Evolutionary conservation across 2,888 invertebrate species (phyloP).

Genomic region (Mongoloraphidia duomilia): DNA sequence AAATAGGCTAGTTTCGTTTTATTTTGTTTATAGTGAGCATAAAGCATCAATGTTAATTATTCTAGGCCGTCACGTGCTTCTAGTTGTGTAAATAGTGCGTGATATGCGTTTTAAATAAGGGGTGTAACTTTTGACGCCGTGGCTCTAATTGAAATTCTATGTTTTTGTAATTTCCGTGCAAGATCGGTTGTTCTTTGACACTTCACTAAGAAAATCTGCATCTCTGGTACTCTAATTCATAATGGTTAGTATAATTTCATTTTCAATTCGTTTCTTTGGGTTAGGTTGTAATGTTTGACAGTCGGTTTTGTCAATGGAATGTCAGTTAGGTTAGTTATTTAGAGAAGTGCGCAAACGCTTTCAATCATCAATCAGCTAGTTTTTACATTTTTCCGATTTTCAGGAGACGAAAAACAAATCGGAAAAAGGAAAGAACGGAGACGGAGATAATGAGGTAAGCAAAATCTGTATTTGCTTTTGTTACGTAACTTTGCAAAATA

Average conservation of each 20-base stretch:
- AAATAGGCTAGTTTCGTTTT: slow-evolving; percentile 12
- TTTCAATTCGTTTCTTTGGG: slow-evolving; percentile 7
- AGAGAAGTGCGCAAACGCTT: slow-evolving; percentile 13
- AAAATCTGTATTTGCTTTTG: too few species aligned
- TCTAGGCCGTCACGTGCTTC: not conserved
- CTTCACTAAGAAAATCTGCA: not conserved
- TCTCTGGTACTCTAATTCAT: slow-evolving; percentile 6
- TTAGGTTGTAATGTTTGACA: slow-evolving; percentile 7
- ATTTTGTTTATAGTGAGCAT: too few species aligned
- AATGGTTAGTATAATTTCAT: slow-evolving; percentile 17
- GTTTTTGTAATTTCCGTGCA: slow-evolving; percentile 23
- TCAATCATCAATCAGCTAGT: slow-evolving; percentile 10
- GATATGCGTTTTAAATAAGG: slow-evolving; percentile 17
- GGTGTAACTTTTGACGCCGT: slow-evolving; percentile 23
- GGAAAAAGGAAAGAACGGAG: slow-evolving; percentile 36
- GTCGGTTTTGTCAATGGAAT: slow-evolving; percentile 10
- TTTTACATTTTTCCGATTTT: slow-evolving; percentile 27
- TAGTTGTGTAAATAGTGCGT: slow-evolving; percentile 6
- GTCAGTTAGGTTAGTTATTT: slow-evolving; percentile 16
- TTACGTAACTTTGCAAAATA: too few species aligned
- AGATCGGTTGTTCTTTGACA: slow-evolving; percentile 2
- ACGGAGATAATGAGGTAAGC: slow-evolving; percentile 41
- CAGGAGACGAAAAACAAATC: slow-evolving; percentile 44
- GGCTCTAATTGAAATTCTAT: slow-evolving; percentile 21
- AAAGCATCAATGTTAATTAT: too few species aligned